Evolutionary conservation across 1,140 invertebrate genomes (phyloP).

Genomic region (Cataglyphis hispanica): DNA sequence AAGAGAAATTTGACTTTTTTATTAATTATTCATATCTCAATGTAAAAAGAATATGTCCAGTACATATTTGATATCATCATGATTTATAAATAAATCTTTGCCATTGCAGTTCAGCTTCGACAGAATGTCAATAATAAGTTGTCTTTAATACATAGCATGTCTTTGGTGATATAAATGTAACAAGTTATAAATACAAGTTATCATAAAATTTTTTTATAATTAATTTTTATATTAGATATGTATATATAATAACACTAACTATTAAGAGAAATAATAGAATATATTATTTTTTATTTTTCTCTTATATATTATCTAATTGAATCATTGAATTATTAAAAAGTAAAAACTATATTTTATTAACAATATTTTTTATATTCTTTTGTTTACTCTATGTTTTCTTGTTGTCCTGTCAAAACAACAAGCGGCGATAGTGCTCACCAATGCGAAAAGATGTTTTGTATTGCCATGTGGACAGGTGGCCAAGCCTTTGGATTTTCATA

Average conservation of each 20-base stretch:
- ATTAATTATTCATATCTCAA: constrained; percentile 6
- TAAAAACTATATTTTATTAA: not conserved
- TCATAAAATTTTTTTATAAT: too few species aligned
- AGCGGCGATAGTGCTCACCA: constrained; percentile 88
- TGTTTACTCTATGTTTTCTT: not conserved
- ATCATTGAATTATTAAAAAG: not conserved
- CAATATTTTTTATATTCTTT: not conserved
- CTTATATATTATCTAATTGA: not conserved
- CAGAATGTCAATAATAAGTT: constrained; percentile 41
- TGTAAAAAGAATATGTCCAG: not conserved
- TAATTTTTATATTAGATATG: too few species aligned
- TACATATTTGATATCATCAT: not conserved
- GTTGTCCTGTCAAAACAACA: not conserved
- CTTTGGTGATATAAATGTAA: not conserved
- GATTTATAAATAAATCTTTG: constrained; percentile 10
- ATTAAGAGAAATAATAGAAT: too few species aligned
- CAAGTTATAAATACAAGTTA: constrained; percentile 22
- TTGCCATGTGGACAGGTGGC: constrained; percentile 90
- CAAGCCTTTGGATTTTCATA: constrained; percentile 91
- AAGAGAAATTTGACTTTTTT: not conserved
- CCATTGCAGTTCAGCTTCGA: constrained; percentile 3
- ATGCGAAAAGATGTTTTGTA: constrained; percentile 93
- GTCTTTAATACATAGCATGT: not conserved
- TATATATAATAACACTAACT: too few species aligned
- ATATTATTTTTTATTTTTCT: too few species aligned